Percentiles rank a stretch among this genome's conserved stretches.
phyloP scores from a whole-genome alignment of 2,113 vertebrate species.

The Eolophus roseicapilla region DNA sequence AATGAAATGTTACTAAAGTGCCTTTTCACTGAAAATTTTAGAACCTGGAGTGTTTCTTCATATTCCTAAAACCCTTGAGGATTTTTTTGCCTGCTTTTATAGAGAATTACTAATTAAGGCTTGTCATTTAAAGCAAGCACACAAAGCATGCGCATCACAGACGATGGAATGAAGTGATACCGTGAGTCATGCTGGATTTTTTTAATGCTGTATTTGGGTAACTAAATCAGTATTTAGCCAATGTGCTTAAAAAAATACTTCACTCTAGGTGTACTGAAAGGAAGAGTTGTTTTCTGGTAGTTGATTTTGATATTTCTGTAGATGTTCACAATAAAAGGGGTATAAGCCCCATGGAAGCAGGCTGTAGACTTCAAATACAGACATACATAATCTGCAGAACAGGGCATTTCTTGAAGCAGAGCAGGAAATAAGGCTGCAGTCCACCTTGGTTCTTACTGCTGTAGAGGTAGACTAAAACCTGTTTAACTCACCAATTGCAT shows the following conservation, averaged over 20 bases:
- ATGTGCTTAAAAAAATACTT: background rate
- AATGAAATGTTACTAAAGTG: background rate
- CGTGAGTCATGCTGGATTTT: background rate
- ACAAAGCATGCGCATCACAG: background rate
- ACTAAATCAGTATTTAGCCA: background rate
- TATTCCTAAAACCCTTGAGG: background rate
- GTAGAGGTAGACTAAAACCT: background rate
- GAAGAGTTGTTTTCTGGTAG: background rate
- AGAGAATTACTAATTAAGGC: background rate
- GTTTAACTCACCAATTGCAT: background rate
- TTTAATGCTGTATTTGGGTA: background rate
- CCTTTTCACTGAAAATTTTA: background rate
- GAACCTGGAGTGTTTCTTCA: background rate
- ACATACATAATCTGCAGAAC: rapidly evolving
- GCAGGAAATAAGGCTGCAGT: background rate
- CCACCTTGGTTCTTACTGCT: background rate
- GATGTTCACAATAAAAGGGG: background rate
- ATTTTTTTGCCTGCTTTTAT: background rate
- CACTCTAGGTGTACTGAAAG: background rate
- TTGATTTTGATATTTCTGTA: background rate
- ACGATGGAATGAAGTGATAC: background rate
- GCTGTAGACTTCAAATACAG: background rate
- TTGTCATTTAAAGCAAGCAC: background rate
- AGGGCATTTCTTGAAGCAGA: background rate
- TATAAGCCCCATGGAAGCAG: background rate